Conservation (phyloP, 2,113 vertebrate species). For the Saccopteryx leptura region DNA sequence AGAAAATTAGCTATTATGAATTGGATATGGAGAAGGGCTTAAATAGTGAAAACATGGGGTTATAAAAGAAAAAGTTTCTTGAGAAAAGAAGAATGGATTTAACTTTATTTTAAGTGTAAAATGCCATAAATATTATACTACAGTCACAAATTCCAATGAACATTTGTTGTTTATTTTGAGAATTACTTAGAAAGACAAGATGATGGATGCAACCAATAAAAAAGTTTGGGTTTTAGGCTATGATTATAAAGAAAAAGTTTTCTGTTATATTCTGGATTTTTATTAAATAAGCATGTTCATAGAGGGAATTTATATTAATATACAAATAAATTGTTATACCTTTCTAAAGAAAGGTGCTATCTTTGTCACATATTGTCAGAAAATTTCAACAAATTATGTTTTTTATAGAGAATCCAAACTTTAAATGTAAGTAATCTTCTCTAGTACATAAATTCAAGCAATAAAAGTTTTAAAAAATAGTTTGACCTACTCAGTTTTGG, state of each 20-base stretch:
- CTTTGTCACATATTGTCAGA: not conserved
- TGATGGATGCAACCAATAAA: conserved; percentile 66
- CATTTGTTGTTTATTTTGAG: conserved; percentile 58
- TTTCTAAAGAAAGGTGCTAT: conserved; percentile 25
- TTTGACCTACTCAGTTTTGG: not conserved
- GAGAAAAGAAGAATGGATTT: conserved; percentile 64
- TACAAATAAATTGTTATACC: not conserved
- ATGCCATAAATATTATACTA: not conserved
- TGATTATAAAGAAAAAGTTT: conserved; percentile 55
- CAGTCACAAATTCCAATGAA: conserved; percentile 19
- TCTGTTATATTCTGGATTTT: conserved; percentile 32
- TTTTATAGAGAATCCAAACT: conserved; percentile 41
- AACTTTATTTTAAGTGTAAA: conserved; percentile 55
- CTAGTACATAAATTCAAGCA: not conserved
- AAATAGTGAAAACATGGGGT: not conserved
- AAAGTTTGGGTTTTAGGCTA: conserved; percentile 35
- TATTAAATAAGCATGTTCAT: conserved; percentile 7
- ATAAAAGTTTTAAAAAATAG: conserved; percentile 46
- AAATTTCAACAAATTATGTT: conserved; percentile 51
- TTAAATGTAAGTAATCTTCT: not conserved
- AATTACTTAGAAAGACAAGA: conserved; percentile 61
- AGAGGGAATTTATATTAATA: conserved; percentile 54
- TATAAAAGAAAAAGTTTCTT: conserved; percentile 49
- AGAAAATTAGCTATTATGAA: conserved; percentile 62
- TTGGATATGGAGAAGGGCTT: conserved; percentile 8